These are phyloP conservation scores for Craniophora ligustri DNA, from an alignment of 2,888 invertebrate species.

Conservation along the genomic window DNA sequence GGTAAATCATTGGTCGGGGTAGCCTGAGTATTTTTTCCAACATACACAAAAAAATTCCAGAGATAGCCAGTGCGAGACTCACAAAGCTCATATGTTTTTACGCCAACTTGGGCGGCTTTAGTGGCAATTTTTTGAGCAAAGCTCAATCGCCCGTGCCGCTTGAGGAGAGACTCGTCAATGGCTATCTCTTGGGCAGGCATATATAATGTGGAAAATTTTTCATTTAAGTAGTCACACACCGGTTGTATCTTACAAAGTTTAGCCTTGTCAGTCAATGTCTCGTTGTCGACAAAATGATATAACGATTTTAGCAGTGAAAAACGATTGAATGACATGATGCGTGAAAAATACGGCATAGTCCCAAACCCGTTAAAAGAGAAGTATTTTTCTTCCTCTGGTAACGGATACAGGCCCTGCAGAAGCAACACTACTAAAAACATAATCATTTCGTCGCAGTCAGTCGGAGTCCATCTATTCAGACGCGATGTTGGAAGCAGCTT, in stretches of 20 bases:
- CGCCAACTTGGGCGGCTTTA: too few species aligned
- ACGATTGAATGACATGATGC: slow-evolving; percentile 49
- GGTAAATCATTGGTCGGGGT: too few species aligned
- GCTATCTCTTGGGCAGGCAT: too few species aligned
- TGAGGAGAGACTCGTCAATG: too few species aligned
- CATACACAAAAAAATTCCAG: too few species aligned
- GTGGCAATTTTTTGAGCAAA: too few species aligned
- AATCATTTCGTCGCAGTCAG: slow-evolving; percentile 41
- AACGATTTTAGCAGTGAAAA: slow-evolving; percentile 42
- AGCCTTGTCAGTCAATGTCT: slow-evolving; percentile 12
- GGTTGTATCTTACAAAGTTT: slow-evolving; percentile 49
- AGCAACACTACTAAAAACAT: slow-evolving; percentile 40
- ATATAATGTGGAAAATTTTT: too few species aligned
- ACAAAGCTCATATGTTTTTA: too few species aligned
- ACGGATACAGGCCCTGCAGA: slow-evolving; percentile 45
- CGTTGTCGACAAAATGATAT: slow-evolving; percentile 47
- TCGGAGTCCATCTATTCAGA: slow-evolving; percentile 29
- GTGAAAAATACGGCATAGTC: slow-evolving; percentile 46
- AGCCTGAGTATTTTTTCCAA: too few species aligned
- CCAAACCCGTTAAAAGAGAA: slow-evolving; percentile 48
- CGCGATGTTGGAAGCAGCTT: not conserved
- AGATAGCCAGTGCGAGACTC: too few species aligned
- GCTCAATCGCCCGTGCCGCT: too few species aligned
- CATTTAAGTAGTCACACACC: too few species aligned
- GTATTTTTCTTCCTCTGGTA: slow-evolving; percentile 37